Evolutionary conservation across 2,888 invertebrate species (phyloP), one percentile per base, ranked within the genome.

Genomic region (Glaucopsyche alexis): DNA sequence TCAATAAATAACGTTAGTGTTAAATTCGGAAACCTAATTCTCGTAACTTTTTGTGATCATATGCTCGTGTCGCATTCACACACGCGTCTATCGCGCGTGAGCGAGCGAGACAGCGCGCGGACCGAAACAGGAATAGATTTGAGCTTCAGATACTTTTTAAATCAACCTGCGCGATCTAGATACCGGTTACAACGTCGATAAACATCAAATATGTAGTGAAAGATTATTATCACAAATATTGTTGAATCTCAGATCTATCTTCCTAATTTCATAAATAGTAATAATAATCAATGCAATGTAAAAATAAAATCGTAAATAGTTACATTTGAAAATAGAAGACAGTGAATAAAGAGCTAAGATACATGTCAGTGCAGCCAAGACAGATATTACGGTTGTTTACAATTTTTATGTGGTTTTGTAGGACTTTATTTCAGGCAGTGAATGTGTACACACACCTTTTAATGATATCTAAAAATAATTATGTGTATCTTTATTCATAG

Each of bases 281-380:
- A 11, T n/a, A 42, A 66, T 3, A 67, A 67, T 42, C 14, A 42
- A n/a, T 42, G 42, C 16, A 42, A 40, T 55, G 65, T 40, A 66
- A 42, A 29, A 42, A 66, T 42, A 66, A 66, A 42, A n/a, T 67
- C 45, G 42, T 66, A 60, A 29, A 14, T 55, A 55, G 55, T 7
- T 5, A 19, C 55, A n/a, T 67, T 16, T 45, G 67, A 67, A 67
- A 42, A 45, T 67, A 66, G 45, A 66, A 42, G 67, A 67, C 67
- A 42, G 11, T 45, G 45, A 19, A 67, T 16, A 29, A n/a, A 66
- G 66, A 66, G 40, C n/a, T 38, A 66, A 66, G 66, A 42, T 42
- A 40, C 5, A 67, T 42, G 42, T 42, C n/a, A 19, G 45, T 11
- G 19, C 14, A 7, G 29, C 47, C 69, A 16, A 47, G 19, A 14